Conservation (phyloP, 64 coral and sea anemone genomes). For the Pachyseris speciosa region DNA sequence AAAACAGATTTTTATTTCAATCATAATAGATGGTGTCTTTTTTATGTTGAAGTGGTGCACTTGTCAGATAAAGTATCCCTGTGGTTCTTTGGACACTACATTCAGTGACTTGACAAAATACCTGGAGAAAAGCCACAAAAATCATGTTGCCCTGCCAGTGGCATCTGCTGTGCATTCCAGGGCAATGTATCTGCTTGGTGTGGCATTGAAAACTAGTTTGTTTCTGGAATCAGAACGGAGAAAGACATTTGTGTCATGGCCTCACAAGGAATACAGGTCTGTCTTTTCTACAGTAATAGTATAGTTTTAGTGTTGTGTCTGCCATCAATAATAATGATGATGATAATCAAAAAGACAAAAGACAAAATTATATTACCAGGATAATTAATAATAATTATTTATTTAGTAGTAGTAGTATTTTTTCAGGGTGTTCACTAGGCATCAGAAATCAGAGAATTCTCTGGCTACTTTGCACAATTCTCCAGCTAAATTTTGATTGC, state of each 20-base stretch:
- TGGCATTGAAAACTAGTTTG: slow-evolving; percentile 74
- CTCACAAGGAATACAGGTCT: slow-evolving; percentile 95
- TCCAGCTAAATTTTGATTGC: no score
- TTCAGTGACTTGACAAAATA: slow-evolving; percentile 75
- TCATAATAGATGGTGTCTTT: background rate
- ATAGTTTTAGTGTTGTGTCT: no score
- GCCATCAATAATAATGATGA: no score
- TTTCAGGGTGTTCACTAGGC: no score
- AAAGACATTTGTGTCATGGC: slow-evolving; percentile 94
- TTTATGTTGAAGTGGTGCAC: slow-evolving; percentile 76
- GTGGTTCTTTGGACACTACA: slow-evolving; percentile 51
- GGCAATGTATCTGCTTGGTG: slow-evolving; percentile 71
- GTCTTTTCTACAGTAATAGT: no score
- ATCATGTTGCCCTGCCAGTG: slow-evolving; percentile 82
- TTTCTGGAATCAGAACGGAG: slow-evolving; percentile 88
- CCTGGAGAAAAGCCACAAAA: slow-evolving; percentile 78
- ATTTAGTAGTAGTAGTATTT: no score
- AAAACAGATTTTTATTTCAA: no score
- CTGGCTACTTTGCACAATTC: no score
- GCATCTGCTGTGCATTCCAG: slow-evolving; percentile 78
- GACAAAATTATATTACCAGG: no score
- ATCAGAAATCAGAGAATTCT: no score
- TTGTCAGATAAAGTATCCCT: slow-evolving; percentile 69
- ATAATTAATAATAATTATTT: no score
- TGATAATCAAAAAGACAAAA: no score